Evolutionary conservation across 2,888 invertebrate genomes (phyloP).

Genomic region (Rhagophthalmus giganteus): DNA sequence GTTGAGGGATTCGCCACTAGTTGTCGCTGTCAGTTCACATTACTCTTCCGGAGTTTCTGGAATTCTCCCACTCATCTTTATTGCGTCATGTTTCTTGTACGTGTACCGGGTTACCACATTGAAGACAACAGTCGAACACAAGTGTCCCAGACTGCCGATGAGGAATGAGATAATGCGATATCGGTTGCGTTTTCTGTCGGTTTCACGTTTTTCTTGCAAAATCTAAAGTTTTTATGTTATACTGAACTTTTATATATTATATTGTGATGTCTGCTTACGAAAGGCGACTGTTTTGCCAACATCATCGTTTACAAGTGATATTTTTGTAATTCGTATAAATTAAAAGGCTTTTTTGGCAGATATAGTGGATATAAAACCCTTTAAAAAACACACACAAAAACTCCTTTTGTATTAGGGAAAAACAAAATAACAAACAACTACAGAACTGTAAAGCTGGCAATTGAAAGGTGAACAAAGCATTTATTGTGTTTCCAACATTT

Average conservation of each 20-base stretch:
- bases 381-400: no score
- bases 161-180: conserved; percentile 40
- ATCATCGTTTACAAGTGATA: no score
- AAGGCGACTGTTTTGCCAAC: conserved; percentile 15
- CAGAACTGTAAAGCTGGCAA: no score
- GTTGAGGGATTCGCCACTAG: conserved; percentile 35
- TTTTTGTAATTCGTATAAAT: no score
- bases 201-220: conserved; percentile 27
- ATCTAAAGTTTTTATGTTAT: conserved; percentile 19
- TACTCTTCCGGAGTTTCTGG: conserved; percentile 35
- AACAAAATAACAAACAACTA: no score
- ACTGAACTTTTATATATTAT: conserved; percentile 29
- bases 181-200: conserved; percentile 34
- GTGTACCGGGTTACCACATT: conserved; percentile 43
- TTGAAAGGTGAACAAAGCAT: no score
- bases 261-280: conserved; percentile 25
- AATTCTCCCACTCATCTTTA: conserved; percentile 47
- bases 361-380: no score
- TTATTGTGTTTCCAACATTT: no score
- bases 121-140: conserved; percentile 42
- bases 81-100: conserved; percentile 50
- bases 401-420: no score
- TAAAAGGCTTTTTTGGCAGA: no score
- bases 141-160: conserved; percentile 41
- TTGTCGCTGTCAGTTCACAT: conserved; percentile 39